Percentiles rank a stretch among this genome's conserved stretches.
Conservation (phyloP, 2,113 vertebrate genomes). For the Siniperca knerii region DNA sequence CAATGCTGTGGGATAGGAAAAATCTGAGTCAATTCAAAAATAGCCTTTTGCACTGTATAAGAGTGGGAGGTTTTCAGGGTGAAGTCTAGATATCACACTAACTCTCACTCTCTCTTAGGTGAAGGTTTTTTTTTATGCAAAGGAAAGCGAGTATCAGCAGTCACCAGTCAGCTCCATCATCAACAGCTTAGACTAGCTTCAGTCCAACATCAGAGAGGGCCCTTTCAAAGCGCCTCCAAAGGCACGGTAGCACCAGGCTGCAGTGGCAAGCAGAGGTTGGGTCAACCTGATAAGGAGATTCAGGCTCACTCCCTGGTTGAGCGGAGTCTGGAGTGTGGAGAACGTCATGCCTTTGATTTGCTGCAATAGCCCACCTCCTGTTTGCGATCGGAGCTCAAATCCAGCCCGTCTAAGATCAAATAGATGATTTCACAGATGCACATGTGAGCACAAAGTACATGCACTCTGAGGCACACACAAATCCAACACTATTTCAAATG, state of each 20-base stretch:
- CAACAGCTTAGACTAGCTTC: constrained; percentile 42
- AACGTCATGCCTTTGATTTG: constrained; percentile 53
- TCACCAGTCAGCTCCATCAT: constrained; percentile 43
- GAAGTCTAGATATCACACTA: not conserved
- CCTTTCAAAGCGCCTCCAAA: constrained; percentile 47
- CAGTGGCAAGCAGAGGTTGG: constrained; percentile 35
- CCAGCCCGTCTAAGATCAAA: constrained; percentile 51
- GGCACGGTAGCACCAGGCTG: constrained; percentile 20
- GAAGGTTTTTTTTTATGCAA: constrained; percentile 15
- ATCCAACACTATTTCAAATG: constrained; percentile 7
- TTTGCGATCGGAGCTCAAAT: constrained; percentile 49
- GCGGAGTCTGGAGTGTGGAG: constrained; percentile 9
- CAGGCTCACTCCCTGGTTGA: constrained; percentile 20
- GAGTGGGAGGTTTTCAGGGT: not conserved
- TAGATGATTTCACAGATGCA: constrained; percentile 51
- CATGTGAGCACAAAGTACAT: not conserved
- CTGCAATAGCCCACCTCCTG: constrained; percentile 28
- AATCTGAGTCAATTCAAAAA: not conserved
- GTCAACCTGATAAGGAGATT: constrained; percentile 63
- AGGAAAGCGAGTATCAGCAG: constrained; percentile 51
- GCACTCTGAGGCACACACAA: constrained; percentile 4
- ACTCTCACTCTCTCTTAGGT: not conserved
- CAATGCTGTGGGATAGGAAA: not conserved
- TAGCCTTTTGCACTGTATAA: not conserved
- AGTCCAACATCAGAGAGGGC: constrained; percentile 60